Conservation (phyloP, 2,113 vertebrate species). For the Stegostoma tigrinum region DNA sequence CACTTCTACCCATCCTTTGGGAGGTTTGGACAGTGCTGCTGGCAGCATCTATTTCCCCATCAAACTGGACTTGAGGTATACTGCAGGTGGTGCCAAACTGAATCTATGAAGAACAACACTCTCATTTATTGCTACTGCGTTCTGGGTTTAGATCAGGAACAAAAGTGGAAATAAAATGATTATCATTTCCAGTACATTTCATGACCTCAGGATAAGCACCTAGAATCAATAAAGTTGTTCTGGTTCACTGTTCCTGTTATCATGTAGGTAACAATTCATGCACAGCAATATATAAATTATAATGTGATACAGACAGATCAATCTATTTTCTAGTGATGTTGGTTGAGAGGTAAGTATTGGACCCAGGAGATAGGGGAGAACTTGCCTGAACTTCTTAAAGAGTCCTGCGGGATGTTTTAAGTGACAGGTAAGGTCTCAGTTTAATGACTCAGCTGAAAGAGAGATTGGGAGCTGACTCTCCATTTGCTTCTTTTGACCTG, state of each 20-base stretch:
- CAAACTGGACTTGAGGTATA: neutral
- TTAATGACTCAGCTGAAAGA: neutral
- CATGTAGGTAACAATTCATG: neutral
- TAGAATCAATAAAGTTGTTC: neutral
- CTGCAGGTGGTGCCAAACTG: neutral
- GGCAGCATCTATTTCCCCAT: neutral
- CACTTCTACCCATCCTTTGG: neutral
- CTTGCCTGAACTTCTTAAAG: neutral
- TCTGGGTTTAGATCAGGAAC: neutral
- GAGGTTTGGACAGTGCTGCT: neutral
- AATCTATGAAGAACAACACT: too few species aligned
- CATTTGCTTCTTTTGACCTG: neutral
- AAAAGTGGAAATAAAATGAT: neutral
- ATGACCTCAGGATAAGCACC: neutral
- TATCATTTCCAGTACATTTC: neutral
- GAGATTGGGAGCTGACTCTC: neutral
- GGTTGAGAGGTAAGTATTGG: neutral
- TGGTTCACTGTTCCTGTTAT: neutral
- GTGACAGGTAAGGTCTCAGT: neutral
- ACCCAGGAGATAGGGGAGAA: neutral
- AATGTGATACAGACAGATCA: neutral
- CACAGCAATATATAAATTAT: neutral
- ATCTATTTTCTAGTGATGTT: neutral
- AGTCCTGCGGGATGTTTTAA: neutral
- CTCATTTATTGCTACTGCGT: too few species aligned